Percentiles rank a stretch among this genome's conserved stretches.
phyloP scores from a whole-genome alignment of 2,888 invertebrate species.

The Ectemnius cavifrons region DNA sequence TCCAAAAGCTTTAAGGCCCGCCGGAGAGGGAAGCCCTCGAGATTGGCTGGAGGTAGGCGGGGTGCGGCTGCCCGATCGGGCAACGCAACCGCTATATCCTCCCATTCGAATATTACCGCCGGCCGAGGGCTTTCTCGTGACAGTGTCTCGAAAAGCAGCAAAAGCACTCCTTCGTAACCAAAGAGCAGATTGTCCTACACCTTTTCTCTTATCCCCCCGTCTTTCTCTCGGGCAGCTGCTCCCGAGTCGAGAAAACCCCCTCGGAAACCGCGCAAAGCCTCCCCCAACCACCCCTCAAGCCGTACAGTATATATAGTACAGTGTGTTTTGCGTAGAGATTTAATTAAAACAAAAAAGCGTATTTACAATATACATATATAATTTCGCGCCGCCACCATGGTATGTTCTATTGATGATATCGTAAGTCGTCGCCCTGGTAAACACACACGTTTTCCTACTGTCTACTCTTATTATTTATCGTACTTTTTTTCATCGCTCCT shows the following conservation, averaged over 20 bases:
- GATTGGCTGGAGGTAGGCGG: constrained; percentile 67
- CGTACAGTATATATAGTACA: constrained; percentile 21
- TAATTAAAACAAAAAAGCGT: constrained; percentile 30
- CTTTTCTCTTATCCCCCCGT: neutral
- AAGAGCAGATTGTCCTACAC: constrained; percentile 4
- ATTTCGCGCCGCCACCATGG: constrained; percentile 70
- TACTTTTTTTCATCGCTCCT: constrained; percentile 22
- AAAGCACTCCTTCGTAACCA: constrained; percentile 15
- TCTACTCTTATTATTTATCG: constrained; percentile 60
- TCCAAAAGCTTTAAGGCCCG: constrained; percentile 55
- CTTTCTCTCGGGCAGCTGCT: neutral
- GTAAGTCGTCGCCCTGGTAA: constrained; percentile 78
- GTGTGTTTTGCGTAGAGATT: constrained; percentile 38
- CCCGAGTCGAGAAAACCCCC: neutral
- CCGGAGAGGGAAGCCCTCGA: constrained; percentile 31
- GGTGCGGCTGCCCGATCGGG: constrained; percentile 52
- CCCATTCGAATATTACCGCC: constrained; percentile 73
- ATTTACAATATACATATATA: constrained; percentile 14
- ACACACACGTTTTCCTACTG: constrained; percentile 67
- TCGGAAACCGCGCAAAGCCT: neutral
- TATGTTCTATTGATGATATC: constrained; percentile 78
- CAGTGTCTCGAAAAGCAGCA: constrained; percentile 48
- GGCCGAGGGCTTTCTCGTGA: constrained; percentile 50
- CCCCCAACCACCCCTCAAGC: too few species aligned
- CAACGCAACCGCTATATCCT: constrained; percentile 75